Evolutionary conservation across 35 echinoderm and acorn worm species (phyloP).

Genomic region (Antedon bifida): DNA sequence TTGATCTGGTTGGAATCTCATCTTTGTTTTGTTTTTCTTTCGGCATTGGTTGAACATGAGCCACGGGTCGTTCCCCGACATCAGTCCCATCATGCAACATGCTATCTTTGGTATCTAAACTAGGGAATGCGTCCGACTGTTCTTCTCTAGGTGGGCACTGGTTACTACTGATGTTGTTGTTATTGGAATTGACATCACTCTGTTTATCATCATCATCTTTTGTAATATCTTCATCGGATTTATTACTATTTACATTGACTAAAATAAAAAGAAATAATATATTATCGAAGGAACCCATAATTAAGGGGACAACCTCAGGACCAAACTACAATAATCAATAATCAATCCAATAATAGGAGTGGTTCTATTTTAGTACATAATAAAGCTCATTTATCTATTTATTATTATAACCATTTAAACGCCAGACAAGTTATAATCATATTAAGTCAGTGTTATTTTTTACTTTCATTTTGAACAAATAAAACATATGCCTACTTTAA

Average conservation of each 20-base stretch:
- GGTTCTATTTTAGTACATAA: too few species aligned
- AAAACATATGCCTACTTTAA: too few species aligned
- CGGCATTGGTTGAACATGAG: not conserved
- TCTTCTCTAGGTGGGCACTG: not conserved
- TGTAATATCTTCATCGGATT: not conserved
- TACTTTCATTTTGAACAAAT: too few species aligned
- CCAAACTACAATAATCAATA: too few species aligned
- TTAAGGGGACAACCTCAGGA: too few species aligned
- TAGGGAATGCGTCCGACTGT: not conserved
- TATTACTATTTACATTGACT: not conserved
- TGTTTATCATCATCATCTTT: not conserved
- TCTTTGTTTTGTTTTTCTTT: not conserved
- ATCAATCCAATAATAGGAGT: too few species aligned
- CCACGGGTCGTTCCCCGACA: not conserved
- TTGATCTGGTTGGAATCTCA: not conserved
- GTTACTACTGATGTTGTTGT: not conserved
- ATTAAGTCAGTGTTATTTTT: too few species aligned
- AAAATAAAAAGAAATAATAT: not conserved
- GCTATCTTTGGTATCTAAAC: not conserved
- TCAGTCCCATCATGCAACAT: not conserved
- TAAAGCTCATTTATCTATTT: too few species aligned
- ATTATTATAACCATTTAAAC: too few species aligned
- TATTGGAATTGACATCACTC: not conserved
- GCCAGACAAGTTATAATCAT: too few species aligned
- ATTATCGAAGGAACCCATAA: too few species aligned